A percentile compares a stretch with the other conserved stretches of the same genome.
These are phyloP conservation scores for Leistus spinibarbis DNA, from an alignment of 2,888 invertebrate species.

Conservation along the genomic window DNA sequence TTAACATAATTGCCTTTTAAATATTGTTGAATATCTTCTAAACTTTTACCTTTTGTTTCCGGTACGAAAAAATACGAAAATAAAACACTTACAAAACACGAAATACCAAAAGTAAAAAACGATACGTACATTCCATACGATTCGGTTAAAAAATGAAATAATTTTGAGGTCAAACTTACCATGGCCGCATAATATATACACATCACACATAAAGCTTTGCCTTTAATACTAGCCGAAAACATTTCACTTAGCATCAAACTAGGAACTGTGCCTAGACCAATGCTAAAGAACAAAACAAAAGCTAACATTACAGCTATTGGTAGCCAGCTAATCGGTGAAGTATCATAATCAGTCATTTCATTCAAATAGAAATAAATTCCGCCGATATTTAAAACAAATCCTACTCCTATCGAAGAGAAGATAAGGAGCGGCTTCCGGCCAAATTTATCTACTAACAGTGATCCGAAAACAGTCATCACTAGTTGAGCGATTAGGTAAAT, in stretches of 20 bases:
- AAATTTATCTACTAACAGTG: conserved; percentile 50
- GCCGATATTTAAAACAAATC: conserved; percentile 32
- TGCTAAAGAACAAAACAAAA: conserved; percentile 43
- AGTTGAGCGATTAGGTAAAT: conserved; percentile 57
- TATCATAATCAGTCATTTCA: conserved; percentile 43
- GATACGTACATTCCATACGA: conserved; percentile 49
- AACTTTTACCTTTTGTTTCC: conserved; percentile 53
- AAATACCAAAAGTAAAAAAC: conserved; percentile 48
- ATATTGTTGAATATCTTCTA: conserved; percentile 54
- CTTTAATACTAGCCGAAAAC: conserved; percentile 50
- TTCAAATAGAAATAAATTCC: conserved; percentile 50
- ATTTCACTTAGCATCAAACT: conserved; percentile 49
- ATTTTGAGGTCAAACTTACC: conserved; percentile 46
- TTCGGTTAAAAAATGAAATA: conserved; percentile 48
- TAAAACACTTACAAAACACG: conserved; percentile 46
- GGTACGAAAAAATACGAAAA: conserved; percentile 50
- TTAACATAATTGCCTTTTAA: conserved; percentile 44
- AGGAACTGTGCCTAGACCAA: conserved; percentile 47
- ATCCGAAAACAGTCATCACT: conserved; percentile 47
- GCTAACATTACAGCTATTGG: conserved; percentile 45
- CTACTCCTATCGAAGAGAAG: conserved; percentile 57
- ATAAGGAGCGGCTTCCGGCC: conserved; percentile 58
- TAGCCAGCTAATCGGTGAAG: conserved; percentile 44
- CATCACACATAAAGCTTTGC: conserved; percentile 46
- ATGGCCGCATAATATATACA: conserved; percentile 45